Evolutionary conservation across 2,888 invertebrate genomes (phyloP), one percentile per base, ranked within the genome.

Genomic region (Nysson spinosus): DNA sequence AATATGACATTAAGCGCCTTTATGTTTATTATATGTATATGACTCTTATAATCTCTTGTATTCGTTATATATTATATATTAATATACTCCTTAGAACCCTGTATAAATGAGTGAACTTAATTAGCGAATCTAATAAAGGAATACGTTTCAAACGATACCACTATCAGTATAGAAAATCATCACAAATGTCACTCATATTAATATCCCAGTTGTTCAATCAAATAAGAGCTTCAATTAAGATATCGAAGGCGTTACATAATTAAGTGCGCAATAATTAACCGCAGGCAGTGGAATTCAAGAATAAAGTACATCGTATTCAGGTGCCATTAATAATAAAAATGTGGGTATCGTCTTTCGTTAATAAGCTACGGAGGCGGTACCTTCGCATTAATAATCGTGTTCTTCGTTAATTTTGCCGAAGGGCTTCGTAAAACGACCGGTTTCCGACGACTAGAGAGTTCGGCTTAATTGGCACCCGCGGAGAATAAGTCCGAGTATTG

Each of bases 391-490:
- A 74, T 73, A 74, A 66, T 7, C 55, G 46, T 62, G 62, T 62
- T 34, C 50, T n/a, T 69, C 70, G 46, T 44, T 44, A 39, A 50
- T 54, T 69, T 49, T 37, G 42, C 54, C 60, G 17, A 58, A 39
- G 61, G 34, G 51, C 32, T 54, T 11, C 20, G 35, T 22, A 30
- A 24, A 19, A n/a, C 24, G 54, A 66, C 70, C 56, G 74, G 69
- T 65, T 62, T n/a, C n/a, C 50, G 44, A 32, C 39, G 49, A 14
- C 35, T 50, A 66, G 54, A 60, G 56, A 65, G 43, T 20, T 42
- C 56, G 9, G 39, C 56, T 73, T 73, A 73, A 73, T 70, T 73
- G 74, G 74, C 65, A 62, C 56, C 68, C 47, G 54, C 24, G 34
- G 57, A 55, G 69, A 37, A 40, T 39, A 58, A 42, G 9, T 32